Base-by-base conservation (phyloP, 2,113 vertebrate species). In the Leuciscus idus region DNA sequence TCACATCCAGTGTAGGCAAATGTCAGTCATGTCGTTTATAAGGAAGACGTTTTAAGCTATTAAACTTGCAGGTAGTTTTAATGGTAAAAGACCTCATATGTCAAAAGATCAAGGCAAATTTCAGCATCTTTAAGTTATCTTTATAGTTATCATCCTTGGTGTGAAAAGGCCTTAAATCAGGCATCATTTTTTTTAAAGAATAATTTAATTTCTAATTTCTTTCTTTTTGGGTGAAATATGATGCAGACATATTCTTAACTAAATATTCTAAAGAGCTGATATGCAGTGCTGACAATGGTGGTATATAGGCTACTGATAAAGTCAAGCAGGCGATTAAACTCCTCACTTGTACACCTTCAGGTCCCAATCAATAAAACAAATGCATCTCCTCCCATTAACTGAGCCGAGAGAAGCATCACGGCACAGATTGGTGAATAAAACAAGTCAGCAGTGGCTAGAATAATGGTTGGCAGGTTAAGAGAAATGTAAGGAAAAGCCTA, bases 401-500 rank as follows among this genome's bases (percentile, higher is more conserved):
- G 23, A 84, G 81, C 21, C 3, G 7, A 72, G 28, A 83, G 39
- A 55, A 72, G 48, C 81, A 72, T 55, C 64, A 72, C 19, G 55
- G 30, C 46, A 70, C 64, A 83, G 50, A 73, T 19, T 84, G 82
- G 48, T 59, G 23, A 72, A 84, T 84, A 74, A 84, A 73, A 73
- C 62, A 68, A 70, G 43, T 68, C 50, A 59, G 52, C 23, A n/a
- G 21, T 36, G 33, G 21, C 30, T 36, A 84, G 82, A 84, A 50
- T 59, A 57, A 84, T 73, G 50, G 82, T 8, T 43, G 50, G 19
- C 82, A 57, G 33, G 50, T 73, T 73, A 43, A 84, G 66, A 84
- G 50, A 57, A 84, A 84, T 57, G 50, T 68, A 28, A 68, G 43
- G 10, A 81, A 64, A 76, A 19, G 74, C 46, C 46, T 52, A 39